Evolutionary conservation across 2,888 invertebrate genomes (phyloP).

Genomic region (Apodemia duryi): DNA sequence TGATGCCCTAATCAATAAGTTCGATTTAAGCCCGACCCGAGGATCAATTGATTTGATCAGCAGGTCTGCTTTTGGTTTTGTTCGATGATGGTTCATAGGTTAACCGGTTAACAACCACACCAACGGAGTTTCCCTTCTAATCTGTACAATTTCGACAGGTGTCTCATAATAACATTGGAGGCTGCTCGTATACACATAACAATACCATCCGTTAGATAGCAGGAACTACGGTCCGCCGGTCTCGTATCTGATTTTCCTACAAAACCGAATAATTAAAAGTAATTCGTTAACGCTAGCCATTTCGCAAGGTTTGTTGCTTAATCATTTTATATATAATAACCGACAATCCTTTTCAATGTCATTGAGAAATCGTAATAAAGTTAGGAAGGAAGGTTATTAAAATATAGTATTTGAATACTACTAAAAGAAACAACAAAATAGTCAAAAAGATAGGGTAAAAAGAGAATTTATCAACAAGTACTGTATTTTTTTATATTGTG

Average conservation of each 20-base stretch:
- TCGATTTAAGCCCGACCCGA: no score
- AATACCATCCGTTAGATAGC: slow-evolving; percentile 25
- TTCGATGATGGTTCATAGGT: no score
- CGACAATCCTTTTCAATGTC: neutral
- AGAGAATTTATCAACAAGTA: no score
- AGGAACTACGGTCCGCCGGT: slow-evolving; percentile 42
- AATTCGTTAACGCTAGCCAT: slow-evolving; percentile 21
- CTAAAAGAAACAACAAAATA: no score
- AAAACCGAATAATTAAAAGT: slow-evolving; percentile 26
- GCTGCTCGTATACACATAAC: slow-evolving; percentile 16
- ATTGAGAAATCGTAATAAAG: slow-evolving; percentile 4
- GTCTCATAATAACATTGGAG: slow-evolving; percentile 12
- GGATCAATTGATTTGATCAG: no score
- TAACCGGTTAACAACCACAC: neutral
- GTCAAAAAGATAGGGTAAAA: no score
- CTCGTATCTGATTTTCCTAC: slow-evolving; percentile 36
- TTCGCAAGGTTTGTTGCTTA: slow-evolving; percentile 22
- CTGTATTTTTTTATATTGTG: no score
- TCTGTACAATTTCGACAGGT: slow-evolving; percentile 3
- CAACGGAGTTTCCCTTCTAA: neutral
- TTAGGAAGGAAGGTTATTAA: slow-evolving; percentile 1
- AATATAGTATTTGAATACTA: neutral
- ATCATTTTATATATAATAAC: slow-evolving; percentile 14
- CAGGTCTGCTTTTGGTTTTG: no score
- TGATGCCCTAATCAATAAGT: no score